Percentiles rank a stretch among this genome's conserved stretches.
Conservation (phyloP, 2,113 vertebrate genomes). For the Phylloscopus trochiloides region DNA sequence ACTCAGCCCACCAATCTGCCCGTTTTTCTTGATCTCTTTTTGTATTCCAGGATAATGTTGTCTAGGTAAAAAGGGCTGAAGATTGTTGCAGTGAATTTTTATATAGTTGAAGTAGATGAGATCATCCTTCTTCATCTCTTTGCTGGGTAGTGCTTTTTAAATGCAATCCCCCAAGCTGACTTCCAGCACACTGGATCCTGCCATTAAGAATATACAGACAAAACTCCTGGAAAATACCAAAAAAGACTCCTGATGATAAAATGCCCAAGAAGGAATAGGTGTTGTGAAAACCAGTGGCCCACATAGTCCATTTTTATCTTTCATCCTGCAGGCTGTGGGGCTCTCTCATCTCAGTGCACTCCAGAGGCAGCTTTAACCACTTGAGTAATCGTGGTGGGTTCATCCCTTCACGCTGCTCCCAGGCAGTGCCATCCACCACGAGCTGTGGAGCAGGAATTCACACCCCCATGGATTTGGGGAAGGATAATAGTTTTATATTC, state of each 20-base stretch:
- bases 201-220: background rate
- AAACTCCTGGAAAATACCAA: background rate
- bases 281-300: background rate
- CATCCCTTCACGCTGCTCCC: background rate
- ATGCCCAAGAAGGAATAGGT: background rate
- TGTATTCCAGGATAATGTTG: background rate
- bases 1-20: slow-evolving; percentile 24
- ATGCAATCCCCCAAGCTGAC: background rate
- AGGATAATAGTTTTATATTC: background rate
- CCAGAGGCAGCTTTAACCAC: background rate
- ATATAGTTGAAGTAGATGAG: slow-evolving; percentile 6
- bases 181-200: background rate
- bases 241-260: background rate
- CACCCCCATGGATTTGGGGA: background rate
- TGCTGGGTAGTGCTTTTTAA: background rate
- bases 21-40: slow-evolving; percentile 11
- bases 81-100: slow-evolving; percentile 8
- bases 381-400: background rate
- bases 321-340: background rate
- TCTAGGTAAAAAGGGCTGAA: background rate
- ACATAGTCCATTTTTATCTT: background rate
- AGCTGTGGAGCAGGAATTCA: accelerated
- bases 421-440: accelerated
- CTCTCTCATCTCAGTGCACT: background rate
- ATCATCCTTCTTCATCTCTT: slow-evolving; percentile 43